A percentile compares a stretch with the other conserved stretches of the same genome.
These are phyloP conservation scores for Pharmacophagus antenor DNA, from an alignment of 2,888 invertebrate species.

Conservation along the genomic window DNA sequence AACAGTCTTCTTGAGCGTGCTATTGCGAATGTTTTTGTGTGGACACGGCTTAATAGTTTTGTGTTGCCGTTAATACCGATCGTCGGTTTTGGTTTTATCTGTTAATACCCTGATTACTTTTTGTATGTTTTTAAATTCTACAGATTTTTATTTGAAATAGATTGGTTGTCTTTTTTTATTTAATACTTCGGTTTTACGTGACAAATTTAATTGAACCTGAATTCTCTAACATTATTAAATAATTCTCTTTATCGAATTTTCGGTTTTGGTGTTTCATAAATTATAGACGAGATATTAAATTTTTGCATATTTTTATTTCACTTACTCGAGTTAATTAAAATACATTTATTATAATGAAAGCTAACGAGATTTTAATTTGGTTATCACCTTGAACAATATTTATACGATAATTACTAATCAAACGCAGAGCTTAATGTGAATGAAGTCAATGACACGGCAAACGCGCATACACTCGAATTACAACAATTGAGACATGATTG, in stretches of 20 bases:
- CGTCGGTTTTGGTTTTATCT: slow-evolving; percentile 24
- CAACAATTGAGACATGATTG: slow-evolving; percentile 29
- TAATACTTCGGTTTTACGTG: too few species aligned
- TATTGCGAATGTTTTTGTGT: slow-evolving; percentile 77
- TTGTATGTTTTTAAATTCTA: background rate
- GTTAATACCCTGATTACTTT: slow-evolving; percentile 10
- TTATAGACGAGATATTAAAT: too few species aligned
- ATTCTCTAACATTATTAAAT: too few species aligned
- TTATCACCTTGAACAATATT: background rate
- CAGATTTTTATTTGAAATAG: background rate
- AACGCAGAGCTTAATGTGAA: slow-evolving; percentile 14
- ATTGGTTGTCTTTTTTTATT: too few species aligned
- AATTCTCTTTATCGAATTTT: too few species aligned
- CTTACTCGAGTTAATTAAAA: too few species aligned
- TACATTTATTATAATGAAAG: background rate
- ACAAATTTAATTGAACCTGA: too few species aligned
- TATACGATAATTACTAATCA: slow-evolving; percentile 5
- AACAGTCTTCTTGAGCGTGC: slow-evolving; percentile 69
- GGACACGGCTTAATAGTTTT: slow-evolving; percentile 62
- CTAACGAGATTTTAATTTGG: background rate
- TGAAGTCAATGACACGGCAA: slow-evolving; percentile 26
- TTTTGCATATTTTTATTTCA: too few species aligned
- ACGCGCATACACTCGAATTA: slow-evolving; percentile 23
- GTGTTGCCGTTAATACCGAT: slow-evolving; percentile 42
- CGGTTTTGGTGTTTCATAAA: too few species aligned